Evolutionary conservation across 2,888 invertebrate genomes (phyloP), one percentile per base, ranked within the genome.

Genomic region (Brachyopa scutellaris): DNA sequence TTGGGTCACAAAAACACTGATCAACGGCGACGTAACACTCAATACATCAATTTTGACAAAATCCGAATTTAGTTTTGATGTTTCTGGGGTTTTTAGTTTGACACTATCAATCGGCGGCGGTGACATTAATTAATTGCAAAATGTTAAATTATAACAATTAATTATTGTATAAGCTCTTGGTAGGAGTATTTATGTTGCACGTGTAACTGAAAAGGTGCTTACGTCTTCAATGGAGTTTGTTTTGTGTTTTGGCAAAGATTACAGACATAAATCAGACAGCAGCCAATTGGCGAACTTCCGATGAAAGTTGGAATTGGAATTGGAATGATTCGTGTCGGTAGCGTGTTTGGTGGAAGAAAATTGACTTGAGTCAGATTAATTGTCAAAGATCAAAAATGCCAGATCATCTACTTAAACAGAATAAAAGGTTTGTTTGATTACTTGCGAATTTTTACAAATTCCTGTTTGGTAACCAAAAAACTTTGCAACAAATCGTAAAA

Each of bases 121-220:
- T n/a, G n/a, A n/a, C n/a, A 67, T 45, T 55, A 45, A 67, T 67
- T 45, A 26, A 23, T 26, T 36, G 55, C 31, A 23, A 26, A 36
- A 33, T 26, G 67, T 26, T 67, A 40, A 64, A n/a, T 31, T 49
- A 51, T 19, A 33, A 40, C 42, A 67, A 67, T 45, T 67, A 57
- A 67, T 45, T 67, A 67, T 36, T 2, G 11, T 45, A 3, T 26
- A 47, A 57, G 45, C 45, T 17, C 9, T 15, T 6, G 45, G 17
- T 36, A n/a, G n/a, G n/a, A n/a, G n/a, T n/a, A n/a, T 26, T 8
- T 45, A 6, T 15, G 6, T 57, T 33, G 8, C 3, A 31, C 42
- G 53, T 42, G n/a, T 23, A 21, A 15, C 9, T 19, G 1, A 9
- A 8, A 8, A 13, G 38, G 21, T 6, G 11, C 8, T 51, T 29